Percentiles rank a stretch among this genome's conserved stretches.
Conservation (phyloP, 2,113 vertebrate species). For the Leucoraja erinaceus region DNA sequence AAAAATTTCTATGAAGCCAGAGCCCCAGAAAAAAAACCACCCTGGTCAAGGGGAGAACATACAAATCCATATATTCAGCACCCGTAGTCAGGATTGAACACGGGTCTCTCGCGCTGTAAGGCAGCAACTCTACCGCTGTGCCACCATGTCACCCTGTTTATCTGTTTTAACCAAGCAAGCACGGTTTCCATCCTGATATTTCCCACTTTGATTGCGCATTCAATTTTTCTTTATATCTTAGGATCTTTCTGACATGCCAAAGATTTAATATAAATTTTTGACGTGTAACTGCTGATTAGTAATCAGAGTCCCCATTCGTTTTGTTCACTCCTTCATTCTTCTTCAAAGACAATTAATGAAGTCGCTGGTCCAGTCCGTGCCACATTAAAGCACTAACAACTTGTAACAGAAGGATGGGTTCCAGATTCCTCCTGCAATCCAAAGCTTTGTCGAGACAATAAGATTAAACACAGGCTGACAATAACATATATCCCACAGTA, state of each 20-base stretch:
- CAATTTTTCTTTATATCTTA: background rate
- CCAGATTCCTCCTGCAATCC: background rate
- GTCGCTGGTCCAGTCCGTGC: background rate
- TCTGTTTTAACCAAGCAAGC: background rate
- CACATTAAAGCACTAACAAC: background rate
- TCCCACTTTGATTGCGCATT: background rate
- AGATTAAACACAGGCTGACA: background rate
- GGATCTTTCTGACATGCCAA: background rate
- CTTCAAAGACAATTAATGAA: background rate
- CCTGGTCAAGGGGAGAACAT: no score
- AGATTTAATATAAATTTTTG: background rate
- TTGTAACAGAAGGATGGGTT: background rate
- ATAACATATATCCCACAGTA: no score
- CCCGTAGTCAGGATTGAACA: no score
- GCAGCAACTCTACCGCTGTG: no score
- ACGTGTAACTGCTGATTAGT: background rate
- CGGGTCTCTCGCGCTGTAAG: no score
- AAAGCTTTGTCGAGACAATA: background rate
- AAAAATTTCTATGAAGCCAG: no score
- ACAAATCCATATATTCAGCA: no score
- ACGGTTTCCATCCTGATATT: background rate
- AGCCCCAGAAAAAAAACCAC: no score
- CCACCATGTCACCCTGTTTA: no score
- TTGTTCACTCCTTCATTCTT: background rate
- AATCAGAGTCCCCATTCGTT: background rate